A percentile compares a stretch with the other conserved stretches of the same genome.
phyloP scores from a whole-genome alignment of 2,888 invertebrate genomes.

The Acronicta alni region DNA sequence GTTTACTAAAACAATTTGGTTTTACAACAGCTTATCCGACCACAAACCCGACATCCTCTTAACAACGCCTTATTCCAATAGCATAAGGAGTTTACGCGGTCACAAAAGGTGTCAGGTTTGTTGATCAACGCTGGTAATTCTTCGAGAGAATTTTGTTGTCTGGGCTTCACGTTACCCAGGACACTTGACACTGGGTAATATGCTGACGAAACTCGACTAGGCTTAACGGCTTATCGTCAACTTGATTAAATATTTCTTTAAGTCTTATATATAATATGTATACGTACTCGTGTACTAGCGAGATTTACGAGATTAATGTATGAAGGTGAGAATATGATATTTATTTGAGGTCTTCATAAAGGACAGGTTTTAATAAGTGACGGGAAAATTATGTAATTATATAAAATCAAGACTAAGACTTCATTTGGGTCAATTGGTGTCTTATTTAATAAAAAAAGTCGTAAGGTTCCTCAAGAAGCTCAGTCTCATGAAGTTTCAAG shows the following conservation, averaged over 20 bases:
- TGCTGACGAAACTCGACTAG: slow-evolving; percentile 61
- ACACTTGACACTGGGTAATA: slow-evolving; percentile 60
- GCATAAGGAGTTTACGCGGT: slow-evolving; percentile 15
- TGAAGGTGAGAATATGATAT: too few relatives aligned
- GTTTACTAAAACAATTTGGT: background rate
- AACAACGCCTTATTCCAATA: slow-evolving; percentile 20
- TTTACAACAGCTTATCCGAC: slow-evolving; percentile 10
- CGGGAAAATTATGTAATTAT: too few relatives aligned
- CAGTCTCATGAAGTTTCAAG: too few relatives aligned
- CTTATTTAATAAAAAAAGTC: too few relatives aligned
- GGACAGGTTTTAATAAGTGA: too few relatives aligned
- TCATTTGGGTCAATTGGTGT: too few relatives aligned
- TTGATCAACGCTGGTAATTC: slow-evolving; percentile 45
- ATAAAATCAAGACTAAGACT: too few relatives aligned
- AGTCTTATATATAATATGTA: slow-evolving; percentile 21
- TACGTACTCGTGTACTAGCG: slow-evolving; percentile 8
- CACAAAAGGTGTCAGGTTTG: slow-evolving; percentile 47
- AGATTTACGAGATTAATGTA: slow-evolving; percentile 32
- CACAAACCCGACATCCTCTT: slow-evolving; percentile 3
- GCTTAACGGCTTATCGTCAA: slow-evolving; percentile 52
- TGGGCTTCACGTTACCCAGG: slow-evolving; percentile 59
- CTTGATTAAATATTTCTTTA: slow-evolving; percentile 63
- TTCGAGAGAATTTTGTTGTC: slow-evolving; percentile 48
- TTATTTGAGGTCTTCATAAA: background rate
- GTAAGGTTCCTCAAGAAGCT: too few relatives aligned